Base-by-base conservation (phyloP, 1,140 invertebrate species). In the Drosophila equinoxialis region DNA sequence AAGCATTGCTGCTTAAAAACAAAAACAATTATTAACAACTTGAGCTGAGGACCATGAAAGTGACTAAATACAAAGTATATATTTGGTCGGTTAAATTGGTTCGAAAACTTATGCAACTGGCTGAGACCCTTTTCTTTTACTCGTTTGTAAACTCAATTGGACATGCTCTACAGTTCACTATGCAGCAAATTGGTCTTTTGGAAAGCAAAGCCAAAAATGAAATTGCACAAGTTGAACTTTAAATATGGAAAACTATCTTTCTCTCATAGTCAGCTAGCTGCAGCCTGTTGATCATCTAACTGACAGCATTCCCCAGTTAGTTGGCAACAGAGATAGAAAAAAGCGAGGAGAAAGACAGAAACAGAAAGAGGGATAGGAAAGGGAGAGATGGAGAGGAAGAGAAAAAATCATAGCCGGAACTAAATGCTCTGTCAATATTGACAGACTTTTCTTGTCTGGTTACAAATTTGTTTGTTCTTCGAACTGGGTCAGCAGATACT, bases 391-490 rank as follows among this genome's bases (percentile, higher is more conserved):
- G 48, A 67, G 55, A 51, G 20, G 20, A 23, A 23, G 20, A 65
- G 74, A 78, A 86, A 77, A 86, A 78, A 74, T 83, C 58, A 79
- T 77, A 83, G 63, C 79, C 82, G 82, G 79, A 86, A 86, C 82
- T 87, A 87, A 83, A 76, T 79, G 76, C 71, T 79, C 55, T 70
- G 71, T 14, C 68, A 85, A 85, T 85, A 85, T 85, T 85, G 82
- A 86, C 82, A 81, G 45, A 51, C 71, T 78, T 81, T 77, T 67
- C 69, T 57, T 86, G 78, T 78, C 71, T 87, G 74, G 75, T 72
- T 67, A 74, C 71, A 82, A 87, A 87, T 87, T 87, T 87, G 83
- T 86, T 86, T 86, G 79, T 71, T 71, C 83, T 71, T 23, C 72
- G 60, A 86, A 86, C 79, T 86, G 83, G 82, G 82, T 87, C 82